Conservation (phyloP, 2,888 invertebrate genomes). For the Ophion obscuratus region DNA sequence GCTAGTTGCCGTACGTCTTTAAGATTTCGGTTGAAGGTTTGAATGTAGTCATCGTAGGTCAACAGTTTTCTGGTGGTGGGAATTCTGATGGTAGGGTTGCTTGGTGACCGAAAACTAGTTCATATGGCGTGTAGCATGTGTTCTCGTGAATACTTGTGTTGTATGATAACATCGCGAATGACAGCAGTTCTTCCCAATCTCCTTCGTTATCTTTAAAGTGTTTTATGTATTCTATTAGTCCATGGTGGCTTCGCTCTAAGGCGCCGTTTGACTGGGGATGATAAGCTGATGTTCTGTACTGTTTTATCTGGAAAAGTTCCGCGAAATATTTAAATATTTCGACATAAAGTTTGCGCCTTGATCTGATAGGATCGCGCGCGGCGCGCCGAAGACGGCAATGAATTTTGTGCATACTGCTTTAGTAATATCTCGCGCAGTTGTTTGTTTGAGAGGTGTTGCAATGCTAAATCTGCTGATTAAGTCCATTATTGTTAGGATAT, state of each 20-base stretch:
- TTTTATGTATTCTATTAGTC: conserved; percentile 54
- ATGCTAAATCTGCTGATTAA: too few species aligned
- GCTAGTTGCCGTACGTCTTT: conserved; percentile 8
- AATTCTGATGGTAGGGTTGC: conserved; percentile 27
- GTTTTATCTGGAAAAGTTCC: too few species aligned
- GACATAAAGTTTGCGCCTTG: too few species aligned
- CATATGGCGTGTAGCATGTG: conserved; percentile 49
- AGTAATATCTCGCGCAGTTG: too few species aligned
- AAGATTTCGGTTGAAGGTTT: not conserved
- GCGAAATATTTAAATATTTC: too few species aligned
- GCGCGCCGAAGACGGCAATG: too few species aligned
- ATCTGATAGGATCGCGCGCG: too few species aligned
- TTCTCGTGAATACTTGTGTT: conserved; percentile 58
- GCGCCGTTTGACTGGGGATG: conserved; percentile 52
- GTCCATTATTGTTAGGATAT: too few species aligned
- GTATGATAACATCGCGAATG: conserved; percentile 49
- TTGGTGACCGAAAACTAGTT: conserved; percentile 45
- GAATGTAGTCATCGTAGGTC: conserved; percentile 19
- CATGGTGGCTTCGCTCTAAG: conserved; percentile 48
- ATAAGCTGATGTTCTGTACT: not conserved
- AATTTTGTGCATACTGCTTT: too few species aligned
- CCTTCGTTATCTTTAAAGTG: conserved; percentile 36
- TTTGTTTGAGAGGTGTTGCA: too few species aligned
- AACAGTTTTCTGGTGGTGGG: conserved; percentile 4
- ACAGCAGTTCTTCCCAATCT: conserved; percentile 51